Evolutionary conservation across 2,113 vertebrate genomes (phyloP).

Genomic region (Muntiacus muntjak): DNA sequence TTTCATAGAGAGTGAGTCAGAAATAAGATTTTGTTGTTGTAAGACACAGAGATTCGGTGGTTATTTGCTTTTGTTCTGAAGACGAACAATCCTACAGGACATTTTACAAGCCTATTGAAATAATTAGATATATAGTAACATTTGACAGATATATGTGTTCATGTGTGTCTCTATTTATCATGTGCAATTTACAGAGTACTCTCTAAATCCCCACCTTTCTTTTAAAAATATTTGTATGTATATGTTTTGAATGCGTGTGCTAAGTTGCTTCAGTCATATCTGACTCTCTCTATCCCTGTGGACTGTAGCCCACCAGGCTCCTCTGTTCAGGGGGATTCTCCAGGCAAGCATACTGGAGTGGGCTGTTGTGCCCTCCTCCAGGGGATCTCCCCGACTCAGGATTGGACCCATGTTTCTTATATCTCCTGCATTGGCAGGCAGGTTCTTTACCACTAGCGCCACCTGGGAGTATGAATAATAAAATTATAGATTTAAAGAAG

Average conservation of each 20-base stretch:
- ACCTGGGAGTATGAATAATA: not conserved
- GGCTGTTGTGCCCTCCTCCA: not conserved
- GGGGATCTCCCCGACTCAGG: not conserved
- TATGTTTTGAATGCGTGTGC: not conserved
- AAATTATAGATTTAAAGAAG: not conserved
- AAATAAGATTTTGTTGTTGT: not conserved
- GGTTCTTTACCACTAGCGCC: not conserved
- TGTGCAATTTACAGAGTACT: not conserved
- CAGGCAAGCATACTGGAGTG: not conserved
- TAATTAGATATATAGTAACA: not conserved
- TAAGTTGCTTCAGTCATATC: not conserved
- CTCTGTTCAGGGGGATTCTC: not conserved
- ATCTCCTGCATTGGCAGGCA: not conserved
- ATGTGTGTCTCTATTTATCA: not conserved
- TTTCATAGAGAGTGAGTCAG: not conserved
- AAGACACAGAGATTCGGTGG: not conserved
- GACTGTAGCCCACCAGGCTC: not conserved
- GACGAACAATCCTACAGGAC: not conserved
- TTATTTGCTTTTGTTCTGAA: not conserved
- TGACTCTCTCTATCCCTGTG: not conserved
- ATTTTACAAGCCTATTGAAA: not conserved
- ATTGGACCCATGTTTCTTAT: not conserved
- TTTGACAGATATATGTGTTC: not conserved
- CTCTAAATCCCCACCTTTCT: not conserved
- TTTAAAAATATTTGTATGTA: not conserved